A percentile compares a stretch with the other conserved stretches of the same genome.
These are phyloP conservation scores for Spilogale gracilis DNA, from an alignment of 2,113 vertebrate species.

Conservation along the genomic window DNA sequence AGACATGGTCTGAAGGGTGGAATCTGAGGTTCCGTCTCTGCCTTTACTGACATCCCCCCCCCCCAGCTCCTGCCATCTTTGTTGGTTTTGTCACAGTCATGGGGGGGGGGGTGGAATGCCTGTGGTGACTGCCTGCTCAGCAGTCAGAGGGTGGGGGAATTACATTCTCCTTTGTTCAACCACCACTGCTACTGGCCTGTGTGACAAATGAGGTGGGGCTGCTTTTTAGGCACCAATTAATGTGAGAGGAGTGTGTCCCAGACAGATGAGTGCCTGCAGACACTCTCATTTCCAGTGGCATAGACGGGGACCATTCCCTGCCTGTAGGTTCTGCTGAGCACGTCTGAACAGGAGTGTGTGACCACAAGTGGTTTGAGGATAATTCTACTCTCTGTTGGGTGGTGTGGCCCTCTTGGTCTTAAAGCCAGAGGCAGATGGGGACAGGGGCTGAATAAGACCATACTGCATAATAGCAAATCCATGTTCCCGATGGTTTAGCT, in stretches of 20 bases:
- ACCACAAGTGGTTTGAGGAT: neutral
- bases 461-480: neutral
- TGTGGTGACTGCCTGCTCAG: neutral
- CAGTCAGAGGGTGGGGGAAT: neutral
- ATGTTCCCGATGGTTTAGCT: neutral
- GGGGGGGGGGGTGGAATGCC: too few species aligned
- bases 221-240: neutral
- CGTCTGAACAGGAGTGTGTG: neutral
- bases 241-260: neutral
- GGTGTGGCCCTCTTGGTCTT: neutral
- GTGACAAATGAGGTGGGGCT: neutral
- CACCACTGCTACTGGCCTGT: neutral
- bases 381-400: neutral
- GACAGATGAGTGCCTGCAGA: neutral
- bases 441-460: neutral
- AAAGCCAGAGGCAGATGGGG: neutral
- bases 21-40: neutral
- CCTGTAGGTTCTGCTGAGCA: neutral
- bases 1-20: neutral
- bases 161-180: neutral
- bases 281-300: neutral
- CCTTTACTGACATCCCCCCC: neutral
- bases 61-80: neutral
- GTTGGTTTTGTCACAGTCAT: neutral
- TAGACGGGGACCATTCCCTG: neutral